Evolutionary conservation across 2,888 invertebrate species (phyloP), one percentile per base, ranked within the genome.

Genomic region (Neoaliturus tenellus): DNA sequence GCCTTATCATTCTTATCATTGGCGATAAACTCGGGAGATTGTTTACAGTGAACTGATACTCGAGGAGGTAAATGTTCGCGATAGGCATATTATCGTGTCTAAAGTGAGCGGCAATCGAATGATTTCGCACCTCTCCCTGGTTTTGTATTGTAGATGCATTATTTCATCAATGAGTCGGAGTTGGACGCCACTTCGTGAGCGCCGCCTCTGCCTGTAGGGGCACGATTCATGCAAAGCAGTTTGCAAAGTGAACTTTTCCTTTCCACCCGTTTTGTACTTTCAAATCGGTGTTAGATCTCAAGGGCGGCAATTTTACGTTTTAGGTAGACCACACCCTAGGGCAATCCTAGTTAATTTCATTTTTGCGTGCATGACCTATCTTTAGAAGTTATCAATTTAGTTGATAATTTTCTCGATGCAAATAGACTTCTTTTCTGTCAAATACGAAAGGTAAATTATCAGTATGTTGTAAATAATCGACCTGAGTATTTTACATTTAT

Each of bases 171-270:
- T 51, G n/a, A 51, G 23, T 23, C 20, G 17, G 51, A 23, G n/a
- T n/a, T n/a, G n/a, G n/a, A n/a, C n/a, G n/a, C 10, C 23, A 20
- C 10, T 14, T 23, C 23, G 35, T 35, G 35, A 35, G 35, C 48
- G n/a, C 39, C 6, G 6, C 12, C 39, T 39, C n/a, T n/a, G n/a
- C 62, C 62, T 62, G 12, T 51, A 31, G 31, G 17, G 28, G 14
- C 62, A 62, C 62, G 62, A 62, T 62, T 62, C 31, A 62, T 62
- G 62, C 10, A 51, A 51, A 51, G 51, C 23, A 51, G 51, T 51
- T 51, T 20, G 51, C 62, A 62, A 62, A 62, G 62, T 62, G 62
- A 62, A 62, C 62, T 31, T 62, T 62, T 62, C 62, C 62, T 62
- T 17, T 62, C 12, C 3, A 31, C 14, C 6, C 4, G 28, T 17